A percentile compares a stretch with the other conserved stretches of the same genome.
phyloP scores from a whole-genome alignment of 1,140 invertebrate species.

The Colletes gigas region DNA sequence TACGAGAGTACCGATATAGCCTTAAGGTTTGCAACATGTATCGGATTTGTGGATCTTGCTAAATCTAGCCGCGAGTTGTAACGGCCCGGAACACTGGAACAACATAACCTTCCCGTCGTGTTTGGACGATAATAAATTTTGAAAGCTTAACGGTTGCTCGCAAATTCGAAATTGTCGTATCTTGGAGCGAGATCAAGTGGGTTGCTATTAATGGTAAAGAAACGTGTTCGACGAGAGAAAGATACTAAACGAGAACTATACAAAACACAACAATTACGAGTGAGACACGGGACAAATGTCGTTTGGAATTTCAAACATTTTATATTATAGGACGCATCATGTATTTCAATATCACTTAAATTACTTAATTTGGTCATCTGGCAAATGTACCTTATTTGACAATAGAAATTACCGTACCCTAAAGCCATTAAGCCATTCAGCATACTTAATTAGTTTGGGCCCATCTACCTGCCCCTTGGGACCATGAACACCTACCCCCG shows the following conservation, averaged over 20 bases:
- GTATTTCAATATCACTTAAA: too few relatives aligned
- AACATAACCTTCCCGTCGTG: constrained; percentile 14
- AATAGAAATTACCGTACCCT: too few relatives aligned
- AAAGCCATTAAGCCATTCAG: too few relatives aligned
- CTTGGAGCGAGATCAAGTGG: neutral
- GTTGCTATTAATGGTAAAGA: neutral
- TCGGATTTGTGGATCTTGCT: neutral
- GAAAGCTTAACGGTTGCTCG: constrained; percentile 11
- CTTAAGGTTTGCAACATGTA: neutral
- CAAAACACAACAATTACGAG: neutral
- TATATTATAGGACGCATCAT: too few relatives aligned
- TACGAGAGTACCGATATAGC: neutral
- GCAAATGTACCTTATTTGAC: too few relatives aligned
- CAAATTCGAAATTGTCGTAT: constrained; percentile 9
- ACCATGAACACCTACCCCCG: too few relatives aligned
- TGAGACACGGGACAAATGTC: neutral
- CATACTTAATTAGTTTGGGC: too few relatives aligned
- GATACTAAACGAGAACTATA: neutral
- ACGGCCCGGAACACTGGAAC: neutral
- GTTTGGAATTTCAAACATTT: neutral
- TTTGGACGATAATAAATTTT: constrained; percentile 33
- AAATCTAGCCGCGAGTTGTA: neutral
- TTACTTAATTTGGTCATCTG: too few relatives aligned
- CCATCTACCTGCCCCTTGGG: too few relatives aligned
- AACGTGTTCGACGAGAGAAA: constrained; percentile 4